These are phyloP conservation scores for Sicus ferrugineus DNA, from an alignment of 2,888 invertebrate genomes.

Conservation along the genomic window DNA sequence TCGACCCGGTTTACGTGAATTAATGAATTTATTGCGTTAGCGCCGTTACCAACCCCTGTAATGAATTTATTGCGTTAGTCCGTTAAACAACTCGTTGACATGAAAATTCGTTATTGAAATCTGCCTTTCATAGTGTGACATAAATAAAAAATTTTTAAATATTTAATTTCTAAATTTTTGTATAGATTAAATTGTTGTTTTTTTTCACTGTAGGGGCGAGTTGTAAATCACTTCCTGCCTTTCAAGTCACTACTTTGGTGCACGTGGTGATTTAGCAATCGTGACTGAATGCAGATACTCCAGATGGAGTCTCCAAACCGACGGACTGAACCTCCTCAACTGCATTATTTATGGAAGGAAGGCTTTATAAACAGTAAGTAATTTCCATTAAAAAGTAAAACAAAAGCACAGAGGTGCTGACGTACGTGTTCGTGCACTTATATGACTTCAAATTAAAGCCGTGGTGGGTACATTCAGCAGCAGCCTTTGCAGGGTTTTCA, in stretches of 20 bases:
- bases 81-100: conserved; percentile 41
- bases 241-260: not conserved
- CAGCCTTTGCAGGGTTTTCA: not conserved
- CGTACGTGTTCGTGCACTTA: not conserved
- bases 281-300: not conserved
- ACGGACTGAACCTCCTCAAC: no score
- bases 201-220: not conserved
- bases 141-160: not conserved
- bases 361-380: no score
- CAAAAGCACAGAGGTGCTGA: no score
- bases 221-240: not conserved
- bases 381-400: no score
- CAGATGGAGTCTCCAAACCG: no score
- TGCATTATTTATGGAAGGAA: no score
- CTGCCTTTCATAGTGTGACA: not conserved
- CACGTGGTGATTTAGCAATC: not conserved
- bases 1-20: conserved; percentile 16
- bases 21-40: no score
- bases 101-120: conserved; percentile 41
- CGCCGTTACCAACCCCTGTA: conserved; percentile 35
- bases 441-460: not conserved
- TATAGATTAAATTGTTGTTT: not conserved
- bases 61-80: conserved; percentile 38
- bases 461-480: not conserved
- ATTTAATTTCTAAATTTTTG: not conserved